Base-by-base conservation (phyloP, 2,113 vertebrate species). In the Dasyornis broadbenti region DNA sequence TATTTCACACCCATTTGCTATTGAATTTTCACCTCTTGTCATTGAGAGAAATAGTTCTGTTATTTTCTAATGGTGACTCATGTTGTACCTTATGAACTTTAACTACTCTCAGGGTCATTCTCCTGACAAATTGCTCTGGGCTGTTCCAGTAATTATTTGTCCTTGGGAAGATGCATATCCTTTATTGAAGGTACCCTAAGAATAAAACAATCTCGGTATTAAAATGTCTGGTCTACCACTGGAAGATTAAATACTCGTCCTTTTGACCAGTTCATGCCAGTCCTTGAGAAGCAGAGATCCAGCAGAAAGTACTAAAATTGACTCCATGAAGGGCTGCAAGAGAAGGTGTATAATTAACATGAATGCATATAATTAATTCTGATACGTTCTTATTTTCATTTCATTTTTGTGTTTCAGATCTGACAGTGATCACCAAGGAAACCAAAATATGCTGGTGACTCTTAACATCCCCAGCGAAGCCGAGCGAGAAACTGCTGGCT, bases 131-230 rank as follows among this genome's bases (percentile, higher is more conserved):
- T 72, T 35, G 70, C 78, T 72, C 50, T 3, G 15, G 72, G 89
- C 77, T 79, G 68, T 22, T 78, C 39, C 23, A 84, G 60, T 75
- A 89, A 91, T 94, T 87, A 91, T 92, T 94, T 1, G 56, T 91
- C 94, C 94, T 92, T 78, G 83, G 60, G 68, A 92, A 83, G 94
- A 92, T 59, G 68, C 92, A 91, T 83, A 39, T 66, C 60, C 72
- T 86, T 39, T 66, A 52, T 5, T 18, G 86, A 60, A 89, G 72
- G 61, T 13, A 78, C 49, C 77, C 89, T 44, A 82, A 59, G 80
- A 92, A 65, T 72, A 81, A 96, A 86, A n/a, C 64, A 50, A 45
- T 85, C 50, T 88, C 79, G 18, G 54, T 52, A 81, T 81, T 81
- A 71, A 86, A 94, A 92, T 47, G 35, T 22, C 86, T 90, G 56